These are phyloP conservation scores for Cryptoprocta ferox DNA, from an alignment of 2,797 vertebrate genomes.

Conservation along the genomic window DNA sequence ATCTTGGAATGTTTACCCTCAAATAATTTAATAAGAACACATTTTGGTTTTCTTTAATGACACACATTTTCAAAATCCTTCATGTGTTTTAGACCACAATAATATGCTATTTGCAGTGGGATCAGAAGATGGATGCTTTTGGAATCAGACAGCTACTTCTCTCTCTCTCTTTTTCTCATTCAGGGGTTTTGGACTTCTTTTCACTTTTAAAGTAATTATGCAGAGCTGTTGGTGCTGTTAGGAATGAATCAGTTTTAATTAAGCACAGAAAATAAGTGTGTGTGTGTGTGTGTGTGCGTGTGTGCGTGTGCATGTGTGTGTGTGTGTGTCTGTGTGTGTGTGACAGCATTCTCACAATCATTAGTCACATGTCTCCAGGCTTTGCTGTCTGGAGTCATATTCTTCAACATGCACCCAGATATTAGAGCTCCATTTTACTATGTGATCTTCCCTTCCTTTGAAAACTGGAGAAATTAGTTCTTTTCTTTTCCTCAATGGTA, in stretches of 20 bases:
- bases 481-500: background rate
- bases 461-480: background rate
- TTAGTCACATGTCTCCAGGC: background rate
- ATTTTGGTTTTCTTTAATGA: slow-evolving; percentile 56
- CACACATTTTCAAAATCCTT: slow-evolving; percentile 41
- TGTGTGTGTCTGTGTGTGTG: background rate
- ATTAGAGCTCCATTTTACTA: background rate
- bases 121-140: background rate
- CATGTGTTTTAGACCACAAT: slow-evolving; percentile 9
- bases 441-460: background rate
- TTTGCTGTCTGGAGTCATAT: background rate
- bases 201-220: background rate
- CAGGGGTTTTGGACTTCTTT: background rate
- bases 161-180: background rate
- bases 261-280: background rate
- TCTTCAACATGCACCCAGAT: background rate
- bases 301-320: background rate
- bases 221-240: background rate
- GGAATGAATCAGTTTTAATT: background rate
- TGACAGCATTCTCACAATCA: background rate
- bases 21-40: slow-evolving; percentile 55
- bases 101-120: background rate
- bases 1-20: slow-evolving; percentile 52
- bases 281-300: background rate
- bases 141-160: background rate